Evolutionary conservation across 2,113 vertebrate species (phyloP).

Genomic region (Trachemys scripta): DNA sequence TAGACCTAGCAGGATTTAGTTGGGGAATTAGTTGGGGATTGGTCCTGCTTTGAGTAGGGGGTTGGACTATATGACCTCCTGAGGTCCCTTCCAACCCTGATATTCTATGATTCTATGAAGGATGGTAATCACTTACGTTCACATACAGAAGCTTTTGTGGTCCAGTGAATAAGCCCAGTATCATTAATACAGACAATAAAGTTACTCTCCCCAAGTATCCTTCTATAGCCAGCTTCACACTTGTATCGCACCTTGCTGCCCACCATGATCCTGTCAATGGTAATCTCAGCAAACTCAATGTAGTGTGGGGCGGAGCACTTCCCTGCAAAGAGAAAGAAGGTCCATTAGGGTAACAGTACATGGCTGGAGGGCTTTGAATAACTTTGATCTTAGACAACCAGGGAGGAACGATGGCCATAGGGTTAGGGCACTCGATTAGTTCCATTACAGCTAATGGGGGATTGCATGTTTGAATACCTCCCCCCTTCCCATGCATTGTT

Average conservation of each 20-base stretch:
- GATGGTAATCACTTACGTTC: slow-evolving; percentile 18
- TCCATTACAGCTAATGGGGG: neutral
- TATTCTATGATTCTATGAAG: neutral
- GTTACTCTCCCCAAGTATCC: neutral
- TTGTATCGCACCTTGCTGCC: neutral
- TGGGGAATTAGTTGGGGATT: too few species aligned
- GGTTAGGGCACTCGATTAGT: neutral
- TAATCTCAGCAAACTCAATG: slow-evolving; percentile 12
- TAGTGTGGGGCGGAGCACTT: fast-evolving
- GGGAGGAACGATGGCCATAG: neutral
- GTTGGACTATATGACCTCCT: too few species aligned
- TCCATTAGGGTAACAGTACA: neutral
- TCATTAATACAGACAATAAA: neutral
- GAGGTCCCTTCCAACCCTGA: too few species aligned
- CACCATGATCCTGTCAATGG: neutral
- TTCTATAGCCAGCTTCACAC: slow-evolving; percentile 26
- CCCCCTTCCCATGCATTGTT: neutral
- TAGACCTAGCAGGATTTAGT: neutral
- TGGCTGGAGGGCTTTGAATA: neutral
- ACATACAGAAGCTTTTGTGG: neutral
- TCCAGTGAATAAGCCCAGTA: neutral
- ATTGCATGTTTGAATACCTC: neutral
- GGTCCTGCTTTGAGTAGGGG: too few species aligned
- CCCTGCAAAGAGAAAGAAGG: slow-evolving; percentile 30
- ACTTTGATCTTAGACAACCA: neutral